Evolutionary conservation across 2,888 invertebrate genomes (phyloP).

Genomic region (Caenorhabditis sp.): DNA sequence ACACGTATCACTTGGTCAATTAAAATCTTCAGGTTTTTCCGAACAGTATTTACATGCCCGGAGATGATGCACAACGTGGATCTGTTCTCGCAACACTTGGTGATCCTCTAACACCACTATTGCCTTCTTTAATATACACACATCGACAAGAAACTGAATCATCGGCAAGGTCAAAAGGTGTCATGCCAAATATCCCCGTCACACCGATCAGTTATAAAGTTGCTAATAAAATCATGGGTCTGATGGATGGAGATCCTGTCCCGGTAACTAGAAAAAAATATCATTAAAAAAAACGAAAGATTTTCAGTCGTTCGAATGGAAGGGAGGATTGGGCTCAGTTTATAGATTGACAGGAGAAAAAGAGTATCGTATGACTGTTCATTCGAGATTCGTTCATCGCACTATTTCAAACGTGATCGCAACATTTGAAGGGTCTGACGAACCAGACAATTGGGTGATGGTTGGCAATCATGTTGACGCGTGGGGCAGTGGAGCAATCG

Average conservation of each 20-base stretch:
- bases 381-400: conserved; percentile 27
- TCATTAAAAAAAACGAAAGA: not conserved
- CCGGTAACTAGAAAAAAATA: conserved; percentile 7
- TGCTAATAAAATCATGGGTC: conserved; percentile 37
- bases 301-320: conserved; percentile 37
- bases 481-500: conserved; percentile 73
- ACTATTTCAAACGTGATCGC: conserved; percentile 71
- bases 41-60: conserved; percentile 72
- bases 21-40: conserved; percentile 59
- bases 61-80: conserved; percentile 73
- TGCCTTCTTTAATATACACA: conserved; percentile 71
- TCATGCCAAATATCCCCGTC: conserved; percentile 48
- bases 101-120: conserved; percentile 73
- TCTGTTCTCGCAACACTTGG: conserved; percentile 71
- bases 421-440: conserved; percentile 65
- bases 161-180: conserved; percentile 13
- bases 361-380: conserved; percentile 39
- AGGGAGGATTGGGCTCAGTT: conserved; percentile 29
- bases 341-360: conserved; percentile 66
- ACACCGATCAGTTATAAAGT: conserved; percentile 53
- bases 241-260: conserved; percentile 37
- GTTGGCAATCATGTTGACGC: conserved; percentile 75
- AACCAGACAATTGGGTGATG: conserved; percentile 74
- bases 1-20: no score
- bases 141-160: conserved; percentile 28